Base-by-base conservation (phyloP, 1,140 invertebrate genomes). In the Drosophila obscura region DNA sequence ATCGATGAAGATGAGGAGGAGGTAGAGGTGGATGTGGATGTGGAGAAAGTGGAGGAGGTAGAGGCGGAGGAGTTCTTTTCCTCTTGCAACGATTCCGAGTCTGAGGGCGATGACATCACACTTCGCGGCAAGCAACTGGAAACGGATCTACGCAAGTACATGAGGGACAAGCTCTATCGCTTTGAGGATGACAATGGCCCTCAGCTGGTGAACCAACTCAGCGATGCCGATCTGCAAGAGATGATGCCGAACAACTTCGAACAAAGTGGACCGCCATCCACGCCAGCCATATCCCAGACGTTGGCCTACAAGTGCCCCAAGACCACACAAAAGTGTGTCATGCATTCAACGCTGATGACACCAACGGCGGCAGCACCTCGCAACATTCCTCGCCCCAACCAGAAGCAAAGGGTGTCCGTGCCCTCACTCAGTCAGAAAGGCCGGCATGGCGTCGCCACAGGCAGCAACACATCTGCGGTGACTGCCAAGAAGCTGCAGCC, bases 161-260 rank as follows among this genome's bases (percentile, higher is more conserved):
- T 35, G 31, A 35, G 31, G 31, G 31, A 35, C 31, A 35, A 35
- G 3, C 50, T 44, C 31, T 65, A 9, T 49, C 63, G 66, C 28
- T 68, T 48, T 28, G 66, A 69, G 2, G 19, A 50, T 24, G 49
- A 65, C 5, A 52, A 69, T 2, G 66, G 66, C 5, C 35, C 16
- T 2, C 65, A 57, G 26, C 11, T 69, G 51, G 66, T 69, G 0
- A 69, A 69, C 35, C 50, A 69, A 13, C 35, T 69, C 7, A 58
- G 11, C 16, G 66, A 69, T 0, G 5, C 8, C 1, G 44, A 31
- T 4, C 0, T 28, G 7, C 44, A 43, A 5, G 9, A 16, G 9
- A 31, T 31, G 15, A 35, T 64, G 9, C 19, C 39, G 8, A 50
- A 72, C 24, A 16, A 45, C 8, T 41, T 45, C 2, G 26, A 39